Evolutionary conservation across 2,888 invertebrate species (phyloP).

Genomic region (Pediacus dermestoides): DNA sequence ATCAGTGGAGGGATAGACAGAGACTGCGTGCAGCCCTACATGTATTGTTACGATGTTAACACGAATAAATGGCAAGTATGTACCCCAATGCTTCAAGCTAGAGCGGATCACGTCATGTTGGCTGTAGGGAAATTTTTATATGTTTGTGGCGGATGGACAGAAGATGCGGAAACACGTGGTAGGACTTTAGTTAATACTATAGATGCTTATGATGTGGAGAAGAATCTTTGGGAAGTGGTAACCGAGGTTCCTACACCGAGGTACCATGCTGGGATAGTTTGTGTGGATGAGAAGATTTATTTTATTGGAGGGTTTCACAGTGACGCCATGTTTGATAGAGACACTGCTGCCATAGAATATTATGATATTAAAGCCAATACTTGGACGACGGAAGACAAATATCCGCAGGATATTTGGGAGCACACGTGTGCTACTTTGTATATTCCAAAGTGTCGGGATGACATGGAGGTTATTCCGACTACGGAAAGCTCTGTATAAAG

Average conservation of each 20-base stretch:
- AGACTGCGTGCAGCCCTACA: conserved; percentile 48
- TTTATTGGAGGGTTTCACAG: conserved; percentile 68
- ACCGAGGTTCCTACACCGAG: conserved; percentile 63
- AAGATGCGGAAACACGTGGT: conserved; percentile 52
- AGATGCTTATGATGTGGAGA: conserved; percentile 60
- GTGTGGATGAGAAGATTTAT: conserved; percentile 59
- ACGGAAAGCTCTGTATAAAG: conserved; percentile 27
- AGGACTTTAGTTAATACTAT: conserved; percentile 55
- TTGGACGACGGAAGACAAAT: conserved; percentile 62
- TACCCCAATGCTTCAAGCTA: conserved; percentile 56
- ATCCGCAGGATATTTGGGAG: conserved; percentile 69
- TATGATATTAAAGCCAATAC: conserved; percentile 59
- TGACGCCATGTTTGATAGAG: conserved; percentile 64
- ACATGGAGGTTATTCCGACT: conserved; percentile 36
- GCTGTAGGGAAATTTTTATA: conserved; percentile 57
- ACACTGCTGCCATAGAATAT: conserved; percentile 63
- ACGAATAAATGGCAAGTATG: conserved; percentile 55
- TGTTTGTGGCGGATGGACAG: conserved; percentile 66
- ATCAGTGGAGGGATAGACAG: conserved; percentile 58
- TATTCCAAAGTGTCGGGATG: conserved; percentile 55
- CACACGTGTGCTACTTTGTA: conserved; percentile 65
- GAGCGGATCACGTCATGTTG: conserved; percentile 65
- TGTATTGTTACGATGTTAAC: conserved; percentile 54
- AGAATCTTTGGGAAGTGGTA: conserved; percentile 59
- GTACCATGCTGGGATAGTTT: conserved; percentile 65